Evolutionary conservation across 1,140 invertebrate genomes (phyloP).

Genomic region (Cyrtorhinus lividipennis): DNA sequence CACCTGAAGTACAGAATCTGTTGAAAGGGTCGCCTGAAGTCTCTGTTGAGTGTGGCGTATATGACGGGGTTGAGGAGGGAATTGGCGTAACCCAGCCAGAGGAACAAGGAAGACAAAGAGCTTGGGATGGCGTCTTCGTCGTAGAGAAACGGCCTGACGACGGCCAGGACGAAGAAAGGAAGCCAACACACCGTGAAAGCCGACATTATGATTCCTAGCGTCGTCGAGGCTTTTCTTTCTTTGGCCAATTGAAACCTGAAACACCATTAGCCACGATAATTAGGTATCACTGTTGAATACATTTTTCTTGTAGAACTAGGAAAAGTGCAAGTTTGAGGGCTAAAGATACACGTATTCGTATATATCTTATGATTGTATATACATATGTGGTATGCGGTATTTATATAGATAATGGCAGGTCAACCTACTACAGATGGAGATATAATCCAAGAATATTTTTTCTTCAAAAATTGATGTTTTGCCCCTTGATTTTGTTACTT

Average conservation of each 20-base stretch:
- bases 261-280: too few relatives aligned
- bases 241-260: conserved; percentile 67
- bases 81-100: conserved; percentile 90
- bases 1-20: conserved; percentile 54
- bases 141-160: conserved; percentile 64
- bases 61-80: conserved; percentile 85
- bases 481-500: too few relatives aligned
- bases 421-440: too few relatives aligned
- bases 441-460: too few relatives aligned
- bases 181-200: conserved; percentile 95
- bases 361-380: too few relatives aligned
- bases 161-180: conserved; percentile 86
- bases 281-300: too few relatives aligned
- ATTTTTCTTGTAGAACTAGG: too few relatives aligned
- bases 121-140: conserved; percentile 44
- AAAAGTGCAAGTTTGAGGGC: too few relatives aligned
- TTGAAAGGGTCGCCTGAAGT: conserved; percentile 84
- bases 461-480: too few relatives aligned
- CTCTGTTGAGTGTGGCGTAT: conserved; percentile 79
- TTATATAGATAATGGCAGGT: too few relatives aligned
- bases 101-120: conserved; percentile 45
- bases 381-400: too few relatives aligned
- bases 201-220: conserved; percentile 93
- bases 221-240: conserved; percentile 87
- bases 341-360: too few relatives aligned